Evolutionary conservation across 2,797 vertebrate species (phyloP), one percentile per base, ranked within the genome.

Genomic region (Falco novaeseelandiae): DNA sequence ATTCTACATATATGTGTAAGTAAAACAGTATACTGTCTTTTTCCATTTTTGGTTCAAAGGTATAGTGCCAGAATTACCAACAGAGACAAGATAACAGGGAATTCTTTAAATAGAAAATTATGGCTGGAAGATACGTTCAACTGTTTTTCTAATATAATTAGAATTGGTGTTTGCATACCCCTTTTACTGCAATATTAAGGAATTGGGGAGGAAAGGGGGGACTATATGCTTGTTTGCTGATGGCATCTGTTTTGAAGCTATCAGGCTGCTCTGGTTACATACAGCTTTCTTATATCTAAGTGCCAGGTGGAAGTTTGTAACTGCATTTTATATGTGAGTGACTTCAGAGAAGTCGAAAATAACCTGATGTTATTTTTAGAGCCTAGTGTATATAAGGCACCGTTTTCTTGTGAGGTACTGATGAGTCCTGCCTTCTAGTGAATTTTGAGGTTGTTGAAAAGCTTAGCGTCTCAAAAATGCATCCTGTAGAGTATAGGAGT

Each of bases 21-120:
- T 85, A 88, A 73, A 66, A n/a, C 32, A 34, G 32, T 91, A 20
- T 89, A 30, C 21, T 59, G 0, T 40, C 9, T 76, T 90, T 83
- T 94, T 32, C 36, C 20, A 51, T 81, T 89, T 96, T 95, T 86
- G 36, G 67, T 93, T 94, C 40, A 85, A 78, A 66, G 9, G 1
- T 59, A 4, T 49, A 14, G 85, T 90, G 32, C 42, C 21, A 92
- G 79, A 87, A 52, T 63, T 93, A 57, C 48, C 52, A 83, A 55
- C n/a, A 49, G 69, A 74, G 52, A 83, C 25, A 78, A 85, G 38
- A 34, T 59, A 82, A 52, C 38, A 44, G 67, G 40, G 93, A 71
- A 80, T 93, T 70, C 8, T 58, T 95, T 86, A 76, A 89, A 46
- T 48, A 65, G 44, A 54, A 89, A 83, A 77, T 90, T 52, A 82